Conservation (phyloP, 2,888 invertebrate species). For the Netelia virgata region DNA sequence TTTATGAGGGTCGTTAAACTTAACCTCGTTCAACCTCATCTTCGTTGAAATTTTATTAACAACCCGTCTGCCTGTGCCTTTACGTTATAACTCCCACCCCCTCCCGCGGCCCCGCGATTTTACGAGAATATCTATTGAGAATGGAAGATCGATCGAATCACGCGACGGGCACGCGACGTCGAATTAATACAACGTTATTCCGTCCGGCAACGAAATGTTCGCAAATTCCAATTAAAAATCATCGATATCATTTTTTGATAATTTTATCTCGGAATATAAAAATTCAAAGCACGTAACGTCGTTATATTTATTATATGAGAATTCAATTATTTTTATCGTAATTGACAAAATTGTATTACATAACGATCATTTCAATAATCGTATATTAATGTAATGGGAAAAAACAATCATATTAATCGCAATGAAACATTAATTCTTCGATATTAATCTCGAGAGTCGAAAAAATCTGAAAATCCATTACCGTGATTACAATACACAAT, state of each 20-base stretch:
- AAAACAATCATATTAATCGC: no score
- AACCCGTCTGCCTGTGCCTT: conserved; percentile 63
- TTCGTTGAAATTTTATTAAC: conserved; percentile 72
- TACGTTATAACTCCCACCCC: conserved; percentile 21
- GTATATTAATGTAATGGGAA: no score
- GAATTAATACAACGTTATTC: background rate
- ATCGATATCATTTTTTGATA: background rate
- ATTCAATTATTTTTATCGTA: no score
- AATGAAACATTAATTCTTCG: no score
- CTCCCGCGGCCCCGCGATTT: conserved; percentile 27
- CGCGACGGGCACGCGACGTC: background rate
- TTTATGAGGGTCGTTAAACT: conserved; percentile 72
- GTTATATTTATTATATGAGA: no score
- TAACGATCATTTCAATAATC: no score
- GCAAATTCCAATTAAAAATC: background rate
- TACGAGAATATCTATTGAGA: conserved; percentile 59
- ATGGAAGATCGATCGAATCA: conserved; percentile 9
- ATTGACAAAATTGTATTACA: no score
- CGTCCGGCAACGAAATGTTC: background rate
- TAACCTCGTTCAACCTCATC: conserved; percentile 66
- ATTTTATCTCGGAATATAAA: no score
- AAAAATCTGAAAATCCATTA: no score
- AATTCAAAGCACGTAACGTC: no score
- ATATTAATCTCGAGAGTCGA: no score
- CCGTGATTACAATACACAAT: no score